A percentile compares a stretch with the other conserved stretches of the same genome.
Conservation (phyloP, 2,113 vertebrate species). For the Blennius ocellaris region DNA sequence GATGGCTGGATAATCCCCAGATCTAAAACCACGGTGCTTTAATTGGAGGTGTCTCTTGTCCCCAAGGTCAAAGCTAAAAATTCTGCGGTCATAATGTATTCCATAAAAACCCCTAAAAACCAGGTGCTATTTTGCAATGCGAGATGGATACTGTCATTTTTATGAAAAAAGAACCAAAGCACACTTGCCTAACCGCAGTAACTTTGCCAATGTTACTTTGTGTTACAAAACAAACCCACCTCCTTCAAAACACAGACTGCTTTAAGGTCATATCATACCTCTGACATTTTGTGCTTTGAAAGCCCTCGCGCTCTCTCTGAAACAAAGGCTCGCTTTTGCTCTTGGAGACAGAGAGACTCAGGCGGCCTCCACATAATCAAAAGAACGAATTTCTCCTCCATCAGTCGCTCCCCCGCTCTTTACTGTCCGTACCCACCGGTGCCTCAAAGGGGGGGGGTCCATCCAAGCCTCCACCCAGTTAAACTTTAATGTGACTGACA, state of each 20-base stretch:
- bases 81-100: background rate
- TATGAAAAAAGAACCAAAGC: background rate
- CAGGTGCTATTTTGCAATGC: background rate
- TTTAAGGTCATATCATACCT: conserved; percentile 35
- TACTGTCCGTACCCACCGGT: conserved; percentile 39
- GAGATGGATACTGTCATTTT: background rate
- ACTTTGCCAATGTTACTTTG: conserved; percentile 5
- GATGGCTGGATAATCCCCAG: no score
- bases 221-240: conserved; percentile 21
- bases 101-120: conserved; percentile 1
- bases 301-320: conserved; percentile 37
- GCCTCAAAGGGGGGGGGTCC: conserved; percentile 61
- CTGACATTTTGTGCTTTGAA: conserved; percentile 60
- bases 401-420: conserved; percentile 42
- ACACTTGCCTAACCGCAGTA: background rate
- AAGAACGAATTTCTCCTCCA: conserved; percentile 60
- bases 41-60: background rate
- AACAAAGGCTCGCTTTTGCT: conserved; percentile 59
- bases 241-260: conserved; percentile 23
- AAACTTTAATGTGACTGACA: conserved; percentile 71
- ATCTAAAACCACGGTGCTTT: background rate
- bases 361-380: conserved; percentile 65
- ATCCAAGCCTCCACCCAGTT: conserved; percentile 57
- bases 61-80: conserved; percentile 4
- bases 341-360: conserved; percentile 38